Evolutionary conservation across 1,140 invertebrate genomes (phyloP).

Genomic region (Drosophila baimaii): DNA sequence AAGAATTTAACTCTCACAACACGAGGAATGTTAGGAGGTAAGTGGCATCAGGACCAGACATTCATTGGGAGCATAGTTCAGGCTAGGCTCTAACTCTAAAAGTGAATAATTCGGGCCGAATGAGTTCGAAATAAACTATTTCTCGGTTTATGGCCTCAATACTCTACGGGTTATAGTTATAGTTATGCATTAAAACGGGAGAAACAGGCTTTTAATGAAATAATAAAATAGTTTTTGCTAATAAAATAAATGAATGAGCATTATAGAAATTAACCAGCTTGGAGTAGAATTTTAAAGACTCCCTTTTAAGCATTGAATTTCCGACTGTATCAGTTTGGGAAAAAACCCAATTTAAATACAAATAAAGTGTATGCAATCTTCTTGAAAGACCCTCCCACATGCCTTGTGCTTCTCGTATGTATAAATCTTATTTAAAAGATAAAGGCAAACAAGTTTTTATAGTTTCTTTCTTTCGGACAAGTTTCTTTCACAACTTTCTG

Average conservation of each 20-base stretch:
- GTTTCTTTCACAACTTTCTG: constrained; percentile 18
- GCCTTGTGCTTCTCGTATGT: background rate
- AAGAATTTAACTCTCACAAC: constrained; percentile 63
- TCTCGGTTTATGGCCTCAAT: no score
- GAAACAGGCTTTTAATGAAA: no score
- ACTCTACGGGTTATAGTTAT: background rate
- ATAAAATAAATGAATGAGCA: no score
- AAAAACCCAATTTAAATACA: background rate
- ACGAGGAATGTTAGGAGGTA: constrained; percentile 7
- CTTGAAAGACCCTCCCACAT: background rate
- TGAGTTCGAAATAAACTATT: background rate
- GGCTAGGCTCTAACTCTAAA: constrained; percentile 5
- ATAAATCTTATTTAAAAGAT: constrained; percentile 12
- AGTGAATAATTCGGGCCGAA: background rate
- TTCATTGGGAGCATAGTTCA: constrained; percentile 12
- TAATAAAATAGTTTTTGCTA: no score
- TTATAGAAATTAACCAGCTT: no score
- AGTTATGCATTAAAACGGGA: no score
- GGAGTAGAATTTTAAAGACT: no score
- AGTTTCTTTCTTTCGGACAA: constrained; percentile 20
- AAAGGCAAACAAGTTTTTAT: constrained; percentile 16
- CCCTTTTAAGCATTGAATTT: background rate
- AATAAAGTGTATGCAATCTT: background rate
- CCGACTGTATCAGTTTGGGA: background rate
- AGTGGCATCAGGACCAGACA: background rate